phyloP scores from a whole-genome alignment of 2,113 vertebrate species.

The Cebidichthys violaceus region DNA sequence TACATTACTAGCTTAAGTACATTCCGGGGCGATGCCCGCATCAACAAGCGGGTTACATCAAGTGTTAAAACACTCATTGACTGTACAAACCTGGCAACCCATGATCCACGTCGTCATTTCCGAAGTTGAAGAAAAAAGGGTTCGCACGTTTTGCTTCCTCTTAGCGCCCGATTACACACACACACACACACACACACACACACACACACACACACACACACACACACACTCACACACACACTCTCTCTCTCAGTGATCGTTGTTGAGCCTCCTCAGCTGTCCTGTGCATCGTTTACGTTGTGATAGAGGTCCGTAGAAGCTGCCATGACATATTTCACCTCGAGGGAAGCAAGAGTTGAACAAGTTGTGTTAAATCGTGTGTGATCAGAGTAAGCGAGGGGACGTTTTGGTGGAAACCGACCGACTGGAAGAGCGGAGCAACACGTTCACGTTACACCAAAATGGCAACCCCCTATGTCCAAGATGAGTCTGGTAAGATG shows the following conservation, averaged over 20 bases:
- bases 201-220: neutral
- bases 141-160: constrained; percentile 35
- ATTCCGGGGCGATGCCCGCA: neutral
- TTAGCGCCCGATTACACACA: neutral
- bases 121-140: constrained; percentile 39
- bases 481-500: constrained; percentile 94
- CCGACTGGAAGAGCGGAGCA: constrained; percentile 65
- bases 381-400: neutral
- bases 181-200: neutral
- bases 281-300: neutral
- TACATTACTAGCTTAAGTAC: neutral
- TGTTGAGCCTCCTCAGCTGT: neutral
- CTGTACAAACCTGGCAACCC: constrained; percentile 70
- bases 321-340: constrained; percentile 32
- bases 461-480: constrained; percentile 97
- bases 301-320: neutral
- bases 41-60: neutral
- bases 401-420: neutral
- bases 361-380: neutral
- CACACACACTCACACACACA: neutral
- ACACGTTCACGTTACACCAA: constrained; percentile 74
- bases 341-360: neutral
- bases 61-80: neutral
- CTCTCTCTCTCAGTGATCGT: too few species aligned
- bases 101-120: constrained; percentile 76